Conservation (phyloP, 2,797 vertebrate species). For the Brotula barbata region DNA sequence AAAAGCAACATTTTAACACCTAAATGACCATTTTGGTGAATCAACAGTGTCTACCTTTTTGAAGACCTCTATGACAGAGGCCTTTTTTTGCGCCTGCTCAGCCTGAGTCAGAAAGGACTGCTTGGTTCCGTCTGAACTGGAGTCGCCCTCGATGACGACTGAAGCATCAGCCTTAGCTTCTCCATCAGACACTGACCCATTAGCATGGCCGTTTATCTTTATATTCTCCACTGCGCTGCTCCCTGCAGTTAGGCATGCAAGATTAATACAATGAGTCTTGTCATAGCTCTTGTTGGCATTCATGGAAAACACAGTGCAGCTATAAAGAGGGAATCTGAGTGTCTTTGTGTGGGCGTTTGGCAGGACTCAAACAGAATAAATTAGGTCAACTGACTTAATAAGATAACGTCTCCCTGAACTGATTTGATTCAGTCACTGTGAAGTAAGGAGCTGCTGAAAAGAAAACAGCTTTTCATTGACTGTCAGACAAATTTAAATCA, state of each 20-base stretch:
- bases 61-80: conserved; percentile 78
- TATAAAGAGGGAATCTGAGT: background rate
- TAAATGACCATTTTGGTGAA: too few species aligned
- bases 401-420: conserved; percentile 56
- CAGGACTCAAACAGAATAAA: conserved; percentile 41
- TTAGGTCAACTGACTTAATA: conserved; percentile 51
- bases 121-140: background rate
- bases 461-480: conserved; percentile 10
- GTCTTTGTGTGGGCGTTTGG: conserved; percentile 53
- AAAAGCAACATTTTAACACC: background rate
- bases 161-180: accelerated
- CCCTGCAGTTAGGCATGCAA: conserved; percentile 28
- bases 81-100: conserved; percentile 46
- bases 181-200: conserved; percentile 23
- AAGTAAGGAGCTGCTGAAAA: conserved; percentile 8
- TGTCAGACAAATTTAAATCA: background rate
- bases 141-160: background rate
- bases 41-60: conserved; percentile 73
- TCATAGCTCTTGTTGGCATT: conserved; percentile 10
- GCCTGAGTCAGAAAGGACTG: conserved; percentile 46
- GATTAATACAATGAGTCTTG: too few species aligned
- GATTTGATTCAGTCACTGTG: conserved; percentile 34
- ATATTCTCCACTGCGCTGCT: conserved; percentile 38
- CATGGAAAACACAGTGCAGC: background rate
- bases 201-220: conserved; percentile 60